Evolutionary conservation across 2,888 invertebrate species (phyloP), one percentile per base, ranked within the genome.

Genomic region (Elysia crispata): DNA sequence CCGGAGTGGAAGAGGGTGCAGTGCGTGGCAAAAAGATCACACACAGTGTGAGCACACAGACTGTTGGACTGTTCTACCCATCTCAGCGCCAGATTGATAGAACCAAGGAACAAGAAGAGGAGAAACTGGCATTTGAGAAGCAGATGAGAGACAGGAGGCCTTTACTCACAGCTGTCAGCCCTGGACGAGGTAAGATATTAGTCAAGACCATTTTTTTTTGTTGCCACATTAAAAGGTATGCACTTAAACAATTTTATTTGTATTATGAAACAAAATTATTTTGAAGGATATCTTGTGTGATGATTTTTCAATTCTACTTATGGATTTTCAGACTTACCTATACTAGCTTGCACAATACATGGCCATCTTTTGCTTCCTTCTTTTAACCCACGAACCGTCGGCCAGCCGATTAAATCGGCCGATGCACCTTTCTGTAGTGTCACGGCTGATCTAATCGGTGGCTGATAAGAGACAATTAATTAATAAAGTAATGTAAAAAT

Each of bases 21-120:
- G n/a, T 76, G 31, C 77, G 70, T 25, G 74, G 54, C 54, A 72
- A 77, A 67, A 79, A 70, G 33, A 25, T 62, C n/a, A 79, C 67
- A 11, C 77, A 79, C 11, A 62, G 33, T 28, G 85, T 87, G 25
- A 81, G 88, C 33, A 91, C 91, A 0, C 92, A 92, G 86, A 92
- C 92, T 0, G 91, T 91, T 8, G 92, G 92, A 0, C 85, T 92
- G 41, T 92, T 91, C 84, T 92, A 90, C 84, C 92, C 92, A 18
- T 92, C 92, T 0, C 87, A 90, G 77, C 85, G 87, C 31, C 90
- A 89, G 41, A 85, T 92, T 15, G 85, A 86, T 73, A 89, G 88
- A 67, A 86, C 87, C 64, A 85, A 89, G 73, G 86, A 86, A 66
- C 87, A 89, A 76, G 88, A 89, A 50, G 90, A 90, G 49, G 90